A percentile compares a stretch with the other conserved stretches of the same genome.
Evolutionary conservation across 2,113 vertebrate genomes (phyloP).

Genomic region (Gyps fulvus): DNA sequence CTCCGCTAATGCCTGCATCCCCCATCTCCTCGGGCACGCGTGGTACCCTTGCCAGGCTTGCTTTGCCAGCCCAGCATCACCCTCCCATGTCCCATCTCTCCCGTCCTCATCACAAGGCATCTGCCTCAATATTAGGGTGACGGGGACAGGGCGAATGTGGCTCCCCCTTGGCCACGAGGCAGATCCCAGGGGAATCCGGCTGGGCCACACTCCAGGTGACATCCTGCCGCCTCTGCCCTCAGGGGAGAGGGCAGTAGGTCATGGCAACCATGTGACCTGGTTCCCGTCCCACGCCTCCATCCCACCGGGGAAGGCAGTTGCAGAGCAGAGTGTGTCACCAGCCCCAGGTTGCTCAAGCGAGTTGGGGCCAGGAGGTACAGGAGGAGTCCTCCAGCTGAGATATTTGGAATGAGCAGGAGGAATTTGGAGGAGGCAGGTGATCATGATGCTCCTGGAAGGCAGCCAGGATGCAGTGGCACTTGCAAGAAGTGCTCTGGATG

Average conservation of each 20-base stretch:
- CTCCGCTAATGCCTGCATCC: not conserved
- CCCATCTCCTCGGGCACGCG: rapidly evolving
- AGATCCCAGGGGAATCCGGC: not conserved
- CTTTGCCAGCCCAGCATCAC: not conserved
- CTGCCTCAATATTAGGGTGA: not conserved
- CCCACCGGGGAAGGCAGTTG: not conserved
- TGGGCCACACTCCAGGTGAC: not conserved
- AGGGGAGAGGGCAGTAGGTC: constrained; percentile 10
- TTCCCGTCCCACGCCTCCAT: not conserved
- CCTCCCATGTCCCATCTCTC: not conserved
- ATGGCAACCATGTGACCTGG: not conserved
- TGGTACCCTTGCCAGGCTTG: not conserved
- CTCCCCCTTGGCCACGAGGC: not conserved
- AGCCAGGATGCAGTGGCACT: not conserved
- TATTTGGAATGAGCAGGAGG: not conserved
- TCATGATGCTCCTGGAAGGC: not conserved
- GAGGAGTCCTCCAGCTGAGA: not conserved
- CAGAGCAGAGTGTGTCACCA: not conserved
- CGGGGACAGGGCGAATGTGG: not conserved
- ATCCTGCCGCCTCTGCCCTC: not conserved
- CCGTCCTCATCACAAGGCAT: not conserved
- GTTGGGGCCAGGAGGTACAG: not conserved
- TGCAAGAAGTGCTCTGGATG: not conserved
- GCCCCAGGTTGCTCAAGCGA: not conserved
- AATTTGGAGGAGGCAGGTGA: not conserved